Base-by-base conservation (phyloP, 2,888 invertebrate genomes). In the Eupithecia insigniata region DNA sequence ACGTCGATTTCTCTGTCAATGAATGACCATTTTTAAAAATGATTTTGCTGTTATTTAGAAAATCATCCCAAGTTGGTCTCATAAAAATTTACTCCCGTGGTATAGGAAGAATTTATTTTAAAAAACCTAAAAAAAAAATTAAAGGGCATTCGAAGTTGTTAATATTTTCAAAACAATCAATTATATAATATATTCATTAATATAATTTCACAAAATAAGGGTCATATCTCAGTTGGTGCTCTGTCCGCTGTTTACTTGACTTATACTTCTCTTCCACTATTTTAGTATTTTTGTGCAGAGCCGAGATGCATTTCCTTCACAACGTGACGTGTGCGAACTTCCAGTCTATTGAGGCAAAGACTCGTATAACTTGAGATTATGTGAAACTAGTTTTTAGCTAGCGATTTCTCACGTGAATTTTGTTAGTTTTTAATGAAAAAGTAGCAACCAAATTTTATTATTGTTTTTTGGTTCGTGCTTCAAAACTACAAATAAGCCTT, bases 211-310 rank as follows among this genome's bases (percentile, higher is more conserved):
- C 14, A 36, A 18, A 6, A 16, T 4, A 16, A 18, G 16, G 16
- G 39, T 43, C 6, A 51, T 10, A 51, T 55, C 7, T 12, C 14
- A 55, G 55, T 55, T 55, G 55, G 8, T 26, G 5, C 26, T 26
- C 55, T 55, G 55, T 5, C 14, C 14, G 12, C n/a, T 26, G 14
- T 55, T 5, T 55, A 55, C 55, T 5, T 26, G 26, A 26, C 12
- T 26, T 12, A 55, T 55, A 55, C 26, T 55, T 26, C 26, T 55
- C 26, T 55, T 46, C 7, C 46, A n/a, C 46, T 46, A 8, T 46
- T 46, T 46, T 46, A 46, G 46, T 46, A 55, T 55, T 55, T 55
- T 55, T 55, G 55, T 55, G 55, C 55, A 55, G 55, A 12, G 22
- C 55, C 14, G 55, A 26, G 26, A 26, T 26, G 58, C 58, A 58